Percentiles rank a stretch among this genome's conserved stretches.
Evolutionary conservation across 2,113 vertebrate species (phyloP).

Genomic region (Struthio camelus): DNA sequence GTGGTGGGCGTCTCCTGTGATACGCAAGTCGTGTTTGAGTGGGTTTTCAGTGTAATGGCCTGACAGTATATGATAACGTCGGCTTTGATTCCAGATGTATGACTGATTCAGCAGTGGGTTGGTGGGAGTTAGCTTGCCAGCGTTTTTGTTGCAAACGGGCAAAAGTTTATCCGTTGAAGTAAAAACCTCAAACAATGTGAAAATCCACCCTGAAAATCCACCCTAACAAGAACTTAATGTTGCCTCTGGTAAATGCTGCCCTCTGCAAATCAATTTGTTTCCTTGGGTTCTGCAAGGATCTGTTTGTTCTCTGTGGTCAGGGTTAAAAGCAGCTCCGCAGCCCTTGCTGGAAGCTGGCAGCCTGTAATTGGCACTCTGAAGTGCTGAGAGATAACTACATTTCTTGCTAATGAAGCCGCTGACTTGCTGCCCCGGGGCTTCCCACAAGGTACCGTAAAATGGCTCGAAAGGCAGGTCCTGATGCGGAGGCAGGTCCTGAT

Average conservation of each 20-base stretch:
- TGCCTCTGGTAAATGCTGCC: not conserved
- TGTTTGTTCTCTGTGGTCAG: not conserved
- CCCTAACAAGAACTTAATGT: not conserved
- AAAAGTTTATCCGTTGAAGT: not conserved
- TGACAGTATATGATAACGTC: not conserved
- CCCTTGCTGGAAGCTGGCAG: not conserved
- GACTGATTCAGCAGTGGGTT: not conserved
- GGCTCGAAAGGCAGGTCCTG: not conserved
- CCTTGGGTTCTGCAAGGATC: not conserved
- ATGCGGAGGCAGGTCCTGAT: not conserved
- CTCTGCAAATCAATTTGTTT: not conserved
- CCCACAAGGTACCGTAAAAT: not conserved
- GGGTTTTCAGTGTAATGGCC: not conserved
- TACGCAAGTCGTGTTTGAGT: accelerated
- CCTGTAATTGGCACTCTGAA: not conserved
- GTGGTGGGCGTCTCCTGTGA: not conserved
- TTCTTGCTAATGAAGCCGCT: not conserved
- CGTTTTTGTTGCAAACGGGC: not conserved
- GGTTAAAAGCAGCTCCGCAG: not conserved
- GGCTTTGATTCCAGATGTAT: not conserved
- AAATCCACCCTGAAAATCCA: not conserved
- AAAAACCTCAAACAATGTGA: not conserved
- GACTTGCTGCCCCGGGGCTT: not conserved
- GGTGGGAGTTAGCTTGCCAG: not conserved
- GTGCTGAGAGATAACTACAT: not conserved